Conservation (phyloP, 2,113 vertebrate genomes). For the Triplophysa dalaica region DNA sequence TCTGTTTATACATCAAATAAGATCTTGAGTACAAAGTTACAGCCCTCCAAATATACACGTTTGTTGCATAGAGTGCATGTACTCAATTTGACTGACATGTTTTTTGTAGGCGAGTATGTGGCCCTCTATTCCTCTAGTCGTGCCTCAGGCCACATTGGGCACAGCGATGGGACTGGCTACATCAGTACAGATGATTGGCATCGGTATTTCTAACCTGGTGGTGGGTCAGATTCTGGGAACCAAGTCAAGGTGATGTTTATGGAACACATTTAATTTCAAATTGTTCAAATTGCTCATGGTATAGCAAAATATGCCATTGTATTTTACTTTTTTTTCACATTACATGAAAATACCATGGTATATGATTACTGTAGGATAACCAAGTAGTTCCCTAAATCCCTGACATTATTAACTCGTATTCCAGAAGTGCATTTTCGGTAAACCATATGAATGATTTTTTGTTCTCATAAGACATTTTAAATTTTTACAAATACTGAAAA, state of each 20-base stretch:
- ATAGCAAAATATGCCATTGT: not conserved
- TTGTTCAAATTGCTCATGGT: not conserved
- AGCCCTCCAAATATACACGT: too few species aligned
- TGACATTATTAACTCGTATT: too few species aligned
- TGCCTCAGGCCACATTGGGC: slow-evolving; percentile 78
- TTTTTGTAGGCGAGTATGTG: slow-evolving; percentile 77
- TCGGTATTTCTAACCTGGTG: slow-evolving; percentile 78
- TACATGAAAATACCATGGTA: too few species aligned
- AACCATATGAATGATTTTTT: too few species aligned
- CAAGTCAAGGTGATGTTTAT: slow-evolving; percentile 68
- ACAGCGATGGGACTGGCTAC: slow-evolving; percentile 81
- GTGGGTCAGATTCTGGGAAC: slow-evolving; percentile 80
- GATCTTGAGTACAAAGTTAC: too few species aligned
- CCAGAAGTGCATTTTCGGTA: too few species aligned
- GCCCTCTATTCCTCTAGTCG: slow-evolving; percentile 81
- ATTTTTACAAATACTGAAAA: too few species aligned
- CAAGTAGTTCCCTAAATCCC: too few species aligned
- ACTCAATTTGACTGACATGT: not conserved
- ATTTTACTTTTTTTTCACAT: too few species aligned
- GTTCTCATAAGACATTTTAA: too few species aligned
- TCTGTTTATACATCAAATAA: too few species aligned
- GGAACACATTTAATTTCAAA: not conserved
- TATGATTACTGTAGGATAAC: too few species aligned
- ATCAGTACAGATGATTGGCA: slow-evolving; percentile 80
- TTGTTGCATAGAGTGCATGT: not conserved